phyloP scores from a whole-genome alignment of 2,888 invertebrate genomes.

The Dasypolia templi region DNA sequence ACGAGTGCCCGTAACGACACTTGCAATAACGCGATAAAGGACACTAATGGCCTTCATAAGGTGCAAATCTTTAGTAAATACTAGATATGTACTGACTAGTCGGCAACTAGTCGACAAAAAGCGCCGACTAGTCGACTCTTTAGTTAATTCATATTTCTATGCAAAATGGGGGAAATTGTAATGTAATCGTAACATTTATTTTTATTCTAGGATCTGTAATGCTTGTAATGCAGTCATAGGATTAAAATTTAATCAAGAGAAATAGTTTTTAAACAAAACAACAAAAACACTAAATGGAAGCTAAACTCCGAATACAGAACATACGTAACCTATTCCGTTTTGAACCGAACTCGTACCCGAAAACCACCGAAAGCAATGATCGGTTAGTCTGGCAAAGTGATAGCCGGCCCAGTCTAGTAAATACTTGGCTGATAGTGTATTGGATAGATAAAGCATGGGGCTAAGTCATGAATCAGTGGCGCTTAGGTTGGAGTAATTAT shows the following conservation, averaged over 20 bases:
- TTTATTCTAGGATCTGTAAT: neutral
- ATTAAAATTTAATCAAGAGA: neutral
- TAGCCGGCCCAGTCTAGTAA: conserved; percentile 34
- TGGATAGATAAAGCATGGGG: conserved; percentile 34
- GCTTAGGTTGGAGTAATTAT: neutral
- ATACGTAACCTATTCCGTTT: neutral
- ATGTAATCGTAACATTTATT: neutral
- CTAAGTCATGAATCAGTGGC: conserved; percentile 24
- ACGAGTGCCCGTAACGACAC: conserved; percentile 68
- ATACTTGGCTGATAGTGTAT: conserved; percentile 46
- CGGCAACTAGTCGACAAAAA: neutral
- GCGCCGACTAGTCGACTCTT: neutral
- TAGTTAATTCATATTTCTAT: neutral
- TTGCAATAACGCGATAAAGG: conserved; percentile 65
- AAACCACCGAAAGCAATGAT: neutral
- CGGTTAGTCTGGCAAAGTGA: neutral
- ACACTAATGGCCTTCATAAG: conserved; percentile 56
- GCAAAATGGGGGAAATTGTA: neutral
- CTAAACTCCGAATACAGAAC: neutral
- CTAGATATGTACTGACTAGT: conserved; percentile 3
- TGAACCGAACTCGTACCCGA: neutral
- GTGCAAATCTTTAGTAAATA: conserved; percentile 57
- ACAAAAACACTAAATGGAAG: neutral
- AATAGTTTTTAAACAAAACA: neutral
- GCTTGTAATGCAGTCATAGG: neutral